Evolutionary conservation across 2,113 vertebrate genomes (phyloP).

Genomic region (Nasalis larvatus): DNA sequence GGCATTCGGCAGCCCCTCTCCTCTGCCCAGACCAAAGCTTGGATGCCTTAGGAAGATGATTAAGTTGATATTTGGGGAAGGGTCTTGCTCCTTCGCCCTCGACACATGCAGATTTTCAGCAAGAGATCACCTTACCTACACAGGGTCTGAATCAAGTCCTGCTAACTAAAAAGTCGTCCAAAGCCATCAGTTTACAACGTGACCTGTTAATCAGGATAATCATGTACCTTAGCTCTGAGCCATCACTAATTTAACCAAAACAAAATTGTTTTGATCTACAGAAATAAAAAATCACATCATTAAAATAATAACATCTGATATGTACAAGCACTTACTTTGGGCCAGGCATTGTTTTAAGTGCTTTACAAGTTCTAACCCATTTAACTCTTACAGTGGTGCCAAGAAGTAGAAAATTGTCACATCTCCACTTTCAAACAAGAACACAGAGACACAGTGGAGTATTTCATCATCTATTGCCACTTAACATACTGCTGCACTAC

Average conservation of each 20-base stretch:
- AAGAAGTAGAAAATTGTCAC: neutral
- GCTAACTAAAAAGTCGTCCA: neutral
- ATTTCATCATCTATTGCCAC: neutral
- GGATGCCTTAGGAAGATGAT: neutral
- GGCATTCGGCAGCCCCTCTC: neutral
- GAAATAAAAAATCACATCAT: slow-evolving; percentile 2
- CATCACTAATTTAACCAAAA: neutral
- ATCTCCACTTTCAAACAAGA: neutral
- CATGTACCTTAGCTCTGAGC: neutral
- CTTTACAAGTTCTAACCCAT: neutral
- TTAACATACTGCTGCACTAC: neutral
- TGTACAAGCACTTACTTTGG: neutral
- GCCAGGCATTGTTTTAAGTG: neutral
- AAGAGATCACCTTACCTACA: neutral
- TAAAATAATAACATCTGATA: slow-evolving; percentile 22
- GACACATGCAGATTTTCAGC: neutral
- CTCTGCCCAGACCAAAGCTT: neutral
- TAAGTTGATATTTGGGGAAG: neutral
- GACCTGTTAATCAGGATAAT: neutral
- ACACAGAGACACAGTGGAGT: neutral
- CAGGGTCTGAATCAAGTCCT: neutral
- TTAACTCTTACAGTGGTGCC: neutral
- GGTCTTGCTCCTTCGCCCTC: neutral
- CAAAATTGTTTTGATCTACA: slow-evolving; percentile 36
- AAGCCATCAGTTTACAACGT: neutral